phyloP scores from a whole-genome alignment of 2,113 vertebrate genomes.

The Heterocephalus glaber region DNA sequence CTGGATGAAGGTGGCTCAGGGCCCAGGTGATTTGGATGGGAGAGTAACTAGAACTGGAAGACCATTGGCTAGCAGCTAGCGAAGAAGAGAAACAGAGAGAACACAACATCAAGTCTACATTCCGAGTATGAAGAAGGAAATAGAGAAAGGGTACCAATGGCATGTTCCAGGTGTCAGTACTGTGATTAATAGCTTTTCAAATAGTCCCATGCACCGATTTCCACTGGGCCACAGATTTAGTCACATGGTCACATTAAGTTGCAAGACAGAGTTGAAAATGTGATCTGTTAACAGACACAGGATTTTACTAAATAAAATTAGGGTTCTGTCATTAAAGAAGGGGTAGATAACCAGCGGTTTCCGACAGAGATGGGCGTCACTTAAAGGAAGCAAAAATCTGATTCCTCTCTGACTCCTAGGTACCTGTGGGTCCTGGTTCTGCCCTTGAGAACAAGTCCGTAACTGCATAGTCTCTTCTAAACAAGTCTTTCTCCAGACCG shows the following conservation, averaged over 20 bases:
- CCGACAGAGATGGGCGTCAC: not conserved
- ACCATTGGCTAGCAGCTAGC: not conserved
- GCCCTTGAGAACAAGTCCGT: not conserved
- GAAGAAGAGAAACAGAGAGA: not conserved
- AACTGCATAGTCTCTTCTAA: not conserved
- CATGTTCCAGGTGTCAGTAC: not conserved
- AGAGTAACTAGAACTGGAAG: too few relatives aligned
- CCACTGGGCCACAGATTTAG: not conserved
- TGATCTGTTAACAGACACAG: not conserved
- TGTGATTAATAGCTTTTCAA: not conserved
- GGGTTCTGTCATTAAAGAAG: not conserved
- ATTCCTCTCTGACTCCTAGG: not conserved
- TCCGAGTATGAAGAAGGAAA: not conserved
- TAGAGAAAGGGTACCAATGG: not conserved
- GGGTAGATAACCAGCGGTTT: not conserved
- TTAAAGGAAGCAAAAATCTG: not conserved
- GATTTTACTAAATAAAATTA: not conserved
- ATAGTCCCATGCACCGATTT: not conserved
- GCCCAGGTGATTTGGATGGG: too few relatives aligned
- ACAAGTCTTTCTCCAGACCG: not conserved
- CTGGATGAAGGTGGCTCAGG: not conserved
- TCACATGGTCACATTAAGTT: not conserved
- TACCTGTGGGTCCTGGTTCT: not conserved
- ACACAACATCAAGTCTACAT: not conserved
- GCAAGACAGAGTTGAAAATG: not conserved